Percentiles rank a stretch among this genome's conserved stretches.
These are phyloP conservation scores for Clarias laeviceps DNA, from an alignment of 2,797 vertebrate genomes.

Conservation along the genomic window DNA sequence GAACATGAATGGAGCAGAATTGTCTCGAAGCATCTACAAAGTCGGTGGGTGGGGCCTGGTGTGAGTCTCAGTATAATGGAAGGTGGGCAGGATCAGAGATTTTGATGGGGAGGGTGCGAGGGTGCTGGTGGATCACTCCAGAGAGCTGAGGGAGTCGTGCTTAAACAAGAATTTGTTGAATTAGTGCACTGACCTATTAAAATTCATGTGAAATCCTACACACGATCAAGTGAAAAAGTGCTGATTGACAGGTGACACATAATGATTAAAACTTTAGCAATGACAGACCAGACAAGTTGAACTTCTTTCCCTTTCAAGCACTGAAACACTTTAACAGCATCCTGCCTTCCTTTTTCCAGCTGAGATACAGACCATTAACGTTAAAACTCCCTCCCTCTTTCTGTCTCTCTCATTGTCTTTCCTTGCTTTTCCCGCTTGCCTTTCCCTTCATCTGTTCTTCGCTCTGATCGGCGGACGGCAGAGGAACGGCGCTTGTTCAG, in stretches of 20 bases:
- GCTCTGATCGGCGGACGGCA: not conserved
- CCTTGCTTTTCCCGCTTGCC: conserved; percentile 56
- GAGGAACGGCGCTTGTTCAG: not conserved
- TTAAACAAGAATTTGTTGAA: not conserved
- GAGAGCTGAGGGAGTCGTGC: not conserved
- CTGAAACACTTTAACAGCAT: conserved; percentile 22
- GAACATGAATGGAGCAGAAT: not conserved
- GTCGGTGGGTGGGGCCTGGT: not conserved
- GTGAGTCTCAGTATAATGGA: not conserved
- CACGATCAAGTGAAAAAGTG: too few relatives aligned
- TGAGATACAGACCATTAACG: conserved; percentile 53
- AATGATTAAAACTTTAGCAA: not conserved
- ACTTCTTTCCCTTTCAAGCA: conserved; percentile 16
- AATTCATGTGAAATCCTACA: not conserved
- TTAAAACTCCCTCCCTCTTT: conserved; percentile 61
- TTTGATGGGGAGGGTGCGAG: not conserved
- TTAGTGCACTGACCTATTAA: not conserved
- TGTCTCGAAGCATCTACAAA: not conserved
- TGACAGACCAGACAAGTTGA: not conserved
- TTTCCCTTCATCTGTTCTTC: not conserved
- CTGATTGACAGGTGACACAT: not conserved
- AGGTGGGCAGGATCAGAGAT: not conserved
- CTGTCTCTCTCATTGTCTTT: not conserved
- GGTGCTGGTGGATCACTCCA: not conserved
- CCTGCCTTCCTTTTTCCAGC: conserved; percentile 41